Percentiles rank a stretch among this genome's conserved stretches.
Evolutionary conservation across 37 sponge, comb jelly and placozoan species (phyloP).

Genomic region (Geodia barretti): DNA sequence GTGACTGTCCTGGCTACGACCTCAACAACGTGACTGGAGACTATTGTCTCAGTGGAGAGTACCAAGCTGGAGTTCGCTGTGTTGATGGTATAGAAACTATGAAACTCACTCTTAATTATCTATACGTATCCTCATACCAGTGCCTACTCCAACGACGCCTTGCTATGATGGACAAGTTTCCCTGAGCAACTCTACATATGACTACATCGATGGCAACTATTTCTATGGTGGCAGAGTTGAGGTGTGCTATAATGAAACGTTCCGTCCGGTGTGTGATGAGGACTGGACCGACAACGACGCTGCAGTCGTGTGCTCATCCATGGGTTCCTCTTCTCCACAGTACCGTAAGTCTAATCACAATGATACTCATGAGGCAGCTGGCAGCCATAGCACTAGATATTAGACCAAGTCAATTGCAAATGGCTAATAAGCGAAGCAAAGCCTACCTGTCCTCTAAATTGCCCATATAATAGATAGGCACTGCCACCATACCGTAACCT

Average conservation of each 20-base stretch:
- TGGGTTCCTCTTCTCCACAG: not conserved
- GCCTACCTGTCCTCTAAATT: too few relatives aligned
- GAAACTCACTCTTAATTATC: not conserved
- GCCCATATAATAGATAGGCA: too few relatives aligned
- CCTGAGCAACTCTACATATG: not conserved
- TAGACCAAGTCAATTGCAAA: too few relatives aligned
- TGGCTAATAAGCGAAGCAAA: too few relatives aligned
- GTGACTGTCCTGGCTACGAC: not conserved
- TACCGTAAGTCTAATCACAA: not conserved
- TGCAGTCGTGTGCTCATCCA: not conserved
- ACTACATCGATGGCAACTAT: not conserved
- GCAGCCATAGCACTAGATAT: too few relatives aligned
- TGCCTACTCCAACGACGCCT: not conserved
- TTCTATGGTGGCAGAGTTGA: constrained; percentile 3
- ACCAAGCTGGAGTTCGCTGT: not conserved
- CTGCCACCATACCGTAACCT: too few relatives aligned
- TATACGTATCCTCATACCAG: not conserved
- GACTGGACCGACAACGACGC: not conserved
- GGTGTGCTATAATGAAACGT: constrained; percentile 3
- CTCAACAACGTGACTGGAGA: not conserved
- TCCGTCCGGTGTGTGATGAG: not conserved
- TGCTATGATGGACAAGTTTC: constrained; percentile 7
- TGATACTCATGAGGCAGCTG: not conserved
- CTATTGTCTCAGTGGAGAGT: not conserved
- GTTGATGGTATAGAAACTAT: not conserved